Percentiles rank a stretch among this genome's conserved stretches.
phyloP scores from a whole-genome alignment of 2,797 vertebrate species.

The Acrossocheilus wenchowensis region DNA sequence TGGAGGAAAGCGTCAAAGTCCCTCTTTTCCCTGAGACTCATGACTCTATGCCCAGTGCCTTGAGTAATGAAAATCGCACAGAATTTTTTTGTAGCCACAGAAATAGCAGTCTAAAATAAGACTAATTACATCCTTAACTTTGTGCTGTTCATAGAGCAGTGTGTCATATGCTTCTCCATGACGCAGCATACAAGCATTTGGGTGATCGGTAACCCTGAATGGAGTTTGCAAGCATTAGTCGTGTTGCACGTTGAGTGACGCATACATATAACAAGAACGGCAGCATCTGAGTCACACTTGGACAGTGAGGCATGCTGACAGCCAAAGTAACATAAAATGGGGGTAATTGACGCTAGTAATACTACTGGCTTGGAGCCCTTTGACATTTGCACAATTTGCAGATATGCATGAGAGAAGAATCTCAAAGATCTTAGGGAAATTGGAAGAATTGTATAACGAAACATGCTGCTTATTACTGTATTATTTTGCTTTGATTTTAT shows the following conservation, averaged over 20 bases:
- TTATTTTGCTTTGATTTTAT: constrained; percentile 1
- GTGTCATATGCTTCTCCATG: background rate
- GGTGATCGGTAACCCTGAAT: constrained; percentile 2
- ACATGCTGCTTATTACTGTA: background rate
- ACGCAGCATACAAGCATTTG: background rate
- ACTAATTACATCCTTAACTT: background rate
- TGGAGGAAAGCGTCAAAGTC: background rate
- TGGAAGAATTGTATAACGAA: background rate
- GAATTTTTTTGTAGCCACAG: background rate
- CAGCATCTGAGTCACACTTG: constrained; percentile 51
- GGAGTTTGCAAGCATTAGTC: background rate
- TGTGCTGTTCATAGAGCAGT: background rate
- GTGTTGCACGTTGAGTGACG: constrained; percentile 27
- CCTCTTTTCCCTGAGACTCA: background rate
- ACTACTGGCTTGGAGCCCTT: constrained; percentile 6
- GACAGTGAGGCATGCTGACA: constrained; percentile 43
- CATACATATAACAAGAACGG: constrained; percentile 26
- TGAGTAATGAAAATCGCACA: background rate
- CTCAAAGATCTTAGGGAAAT: background rate
- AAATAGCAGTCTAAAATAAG: constrained; percentile 9
- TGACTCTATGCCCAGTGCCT: background rate
- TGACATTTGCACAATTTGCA: background rate
- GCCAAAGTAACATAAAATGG: constrained; percentile 29
- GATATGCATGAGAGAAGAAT: background rate
- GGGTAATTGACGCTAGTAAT: constrained; percentile 41